Conservation (phyloP, 2,888 invertebrate species). For the Cryptops parisi region DNA sequence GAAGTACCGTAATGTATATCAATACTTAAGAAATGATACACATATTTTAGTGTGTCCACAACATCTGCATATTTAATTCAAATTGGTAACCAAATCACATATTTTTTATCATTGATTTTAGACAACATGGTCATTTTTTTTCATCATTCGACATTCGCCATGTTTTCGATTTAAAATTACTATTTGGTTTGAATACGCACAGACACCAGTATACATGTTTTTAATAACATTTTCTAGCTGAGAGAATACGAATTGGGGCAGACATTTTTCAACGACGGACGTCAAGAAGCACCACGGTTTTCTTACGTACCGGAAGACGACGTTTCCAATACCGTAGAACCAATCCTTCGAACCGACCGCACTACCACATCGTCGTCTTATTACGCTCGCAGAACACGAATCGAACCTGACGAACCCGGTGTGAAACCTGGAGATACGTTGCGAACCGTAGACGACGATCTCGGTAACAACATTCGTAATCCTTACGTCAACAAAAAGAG, state of each 20-base stretch:
- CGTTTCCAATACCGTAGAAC: constrained; percentile 1
- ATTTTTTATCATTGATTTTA: too few relatives aligned
- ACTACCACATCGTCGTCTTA: constrained; percentile 1
- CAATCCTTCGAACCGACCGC: neutral
- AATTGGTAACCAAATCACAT: too few relatives aligned
- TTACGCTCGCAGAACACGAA: neutral
- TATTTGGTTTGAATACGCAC: too few relatives aligned
- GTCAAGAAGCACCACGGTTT: neutral
- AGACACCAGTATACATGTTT: too few relatives aligned
- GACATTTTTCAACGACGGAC: constrained; percentile 42
- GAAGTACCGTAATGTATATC: too few relatives aligned
- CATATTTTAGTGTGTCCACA: too few relatives aligned
- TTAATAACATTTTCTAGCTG: neutral
- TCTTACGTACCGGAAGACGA: neutral
- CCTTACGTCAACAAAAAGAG: neutral
- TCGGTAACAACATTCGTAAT: neutral
- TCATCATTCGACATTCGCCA: too few relatives aligned
- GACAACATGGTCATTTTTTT: too few relatives aligned
- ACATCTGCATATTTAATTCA: too few relatives aligned
- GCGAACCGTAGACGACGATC: neutral
- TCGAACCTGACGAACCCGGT: neutral
- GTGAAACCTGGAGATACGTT: too few relatives aligned
- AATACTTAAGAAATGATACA: too few relatives aligned
- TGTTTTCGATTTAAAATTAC: too few relatives aligned
- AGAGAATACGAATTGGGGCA: constrained; percentile 77